Percentiles rank a stretch among this genome's conserved stretches.
phyloP scores from a whole-genome alignment of 2,113 vertebrate genomes.

The Nycticorax nycticorax region DNA sequence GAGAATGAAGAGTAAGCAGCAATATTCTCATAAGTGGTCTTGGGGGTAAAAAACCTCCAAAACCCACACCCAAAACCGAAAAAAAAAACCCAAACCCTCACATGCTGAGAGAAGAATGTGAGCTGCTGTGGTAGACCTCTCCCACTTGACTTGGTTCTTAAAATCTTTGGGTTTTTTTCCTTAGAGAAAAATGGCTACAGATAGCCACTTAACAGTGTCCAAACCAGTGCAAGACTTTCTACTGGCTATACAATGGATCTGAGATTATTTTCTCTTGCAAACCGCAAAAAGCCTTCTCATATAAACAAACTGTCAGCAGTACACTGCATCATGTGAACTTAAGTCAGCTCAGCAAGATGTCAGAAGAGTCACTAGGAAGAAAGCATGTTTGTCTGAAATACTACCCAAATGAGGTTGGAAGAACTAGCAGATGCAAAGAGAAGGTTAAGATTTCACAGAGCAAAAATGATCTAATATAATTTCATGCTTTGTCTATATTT shows the following conservation, averaged over 20 bases:
- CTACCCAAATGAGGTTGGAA: not conserved
- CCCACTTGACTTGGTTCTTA: not conserved
- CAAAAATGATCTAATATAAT: not conserved
- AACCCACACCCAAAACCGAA: not conserved
- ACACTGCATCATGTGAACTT: not conserved
- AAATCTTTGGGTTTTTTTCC: not conserved
- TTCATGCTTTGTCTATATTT: not conserved
- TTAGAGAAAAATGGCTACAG: not conserved
- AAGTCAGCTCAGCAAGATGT: not conserved
- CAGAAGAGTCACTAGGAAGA: not conserved
- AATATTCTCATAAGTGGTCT: not conserved
- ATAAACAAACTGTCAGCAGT: not conserved
- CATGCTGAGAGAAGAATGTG: not conserved
- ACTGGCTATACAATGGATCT: not conserved
- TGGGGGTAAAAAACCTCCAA: not conserved
- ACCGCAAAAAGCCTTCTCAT: not conserved
- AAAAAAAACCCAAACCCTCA: not conserved
- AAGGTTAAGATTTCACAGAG: not conserved
- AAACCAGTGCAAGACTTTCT: not conserved
- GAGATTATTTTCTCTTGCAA: not conserved
- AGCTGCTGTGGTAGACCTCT: not conserved
- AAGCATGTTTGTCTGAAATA: not conserved
- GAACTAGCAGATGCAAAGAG: not conserved
- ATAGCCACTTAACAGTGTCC: not conserved
- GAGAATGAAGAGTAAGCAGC: not conserved